Evolutionary conservation across 2,888 invertebrate species (phyloP), one percentile per base, ranked within the genome.

Genomic region (Arge pagana): DNA sequence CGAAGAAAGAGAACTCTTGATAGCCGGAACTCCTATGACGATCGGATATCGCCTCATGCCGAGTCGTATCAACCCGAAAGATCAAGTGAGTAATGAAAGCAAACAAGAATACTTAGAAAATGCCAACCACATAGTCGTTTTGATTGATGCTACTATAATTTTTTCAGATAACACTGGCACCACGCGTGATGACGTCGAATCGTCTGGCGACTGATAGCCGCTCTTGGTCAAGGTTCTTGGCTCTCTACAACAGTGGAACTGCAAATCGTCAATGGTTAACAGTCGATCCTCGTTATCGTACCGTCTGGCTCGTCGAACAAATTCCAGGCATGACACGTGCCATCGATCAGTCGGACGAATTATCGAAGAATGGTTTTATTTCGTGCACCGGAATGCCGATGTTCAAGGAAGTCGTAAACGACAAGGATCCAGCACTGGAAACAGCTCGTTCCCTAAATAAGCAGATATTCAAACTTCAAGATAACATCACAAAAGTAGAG

Each of bases 211-310:
- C 79, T 5, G 84, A 83, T 64, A 88, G 88, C 1, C 79, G 82
- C 50, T 80, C 85, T 3, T 96, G 95, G 95, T 84, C 86, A 0
- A 80, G 83, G 33, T 76, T 83, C 1, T 83, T 94, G 65, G 80
- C 84, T 0, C 77, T 79, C 5, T 86, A 83, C 71, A 89, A 91
- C 78, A 89, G 90, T 24, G 89, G 88, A 11, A 91, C 91, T 35
- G 90, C 90, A 53, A 88, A 88, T 72, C 91, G 92, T 68, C 93
- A 95, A 71, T 96, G 94, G 94, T 83, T 93, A 62, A 81, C 89
- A 4, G 82, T 92, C 0, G 89, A 93, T 72, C 87, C 74, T 2
- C 63, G 64, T 30, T 65, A 71, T 21, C 78, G 78, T 7, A 64
- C 81, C 0, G 72, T 87, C 6, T 88, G 87, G 81, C 81, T 94